These are phyloP conservation scores for Strix uralensis DNA, from an alignment of 2,113 vertebrate species.

Conservation along the genomic window DNA sequence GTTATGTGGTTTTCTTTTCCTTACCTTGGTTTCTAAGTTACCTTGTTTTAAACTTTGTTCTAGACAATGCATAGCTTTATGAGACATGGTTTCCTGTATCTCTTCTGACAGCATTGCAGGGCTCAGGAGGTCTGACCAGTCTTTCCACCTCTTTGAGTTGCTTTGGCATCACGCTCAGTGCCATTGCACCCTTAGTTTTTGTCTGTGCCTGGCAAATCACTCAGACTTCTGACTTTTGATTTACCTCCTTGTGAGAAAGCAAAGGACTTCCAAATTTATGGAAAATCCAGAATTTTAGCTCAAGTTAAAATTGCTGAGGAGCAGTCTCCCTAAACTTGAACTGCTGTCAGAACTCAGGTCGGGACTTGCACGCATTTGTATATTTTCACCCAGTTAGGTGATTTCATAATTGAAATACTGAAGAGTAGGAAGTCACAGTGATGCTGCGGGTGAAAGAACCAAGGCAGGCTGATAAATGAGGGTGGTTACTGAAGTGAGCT, in stretches of 20 bases:
- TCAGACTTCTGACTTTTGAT: background rate
- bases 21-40: background rate
- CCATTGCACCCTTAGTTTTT: background rate
- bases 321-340: background rate
- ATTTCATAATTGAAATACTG: background rate
- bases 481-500: accelerated
- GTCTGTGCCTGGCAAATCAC: background rate
- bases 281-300: background rate
- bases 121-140: background rate
- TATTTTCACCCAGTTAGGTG: background rate
- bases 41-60: background rate
- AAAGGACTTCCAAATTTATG: background rate
- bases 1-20: background rate
- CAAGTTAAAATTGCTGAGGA: background rate
- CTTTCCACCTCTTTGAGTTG: background rate
- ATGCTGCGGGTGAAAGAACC: background rate
- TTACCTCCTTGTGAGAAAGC: background rate
- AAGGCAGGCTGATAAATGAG: background rate
- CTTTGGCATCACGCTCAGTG: background rate
- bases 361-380: background rate
- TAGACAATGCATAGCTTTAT: background rate
- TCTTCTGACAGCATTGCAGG: background rate
- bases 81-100: background rate
- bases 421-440: background rate
- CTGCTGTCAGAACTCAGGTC: background rate